Conservation (phyloP, 2,888 invertebrate genomes). For the Coecobrya sp. region DNA sequence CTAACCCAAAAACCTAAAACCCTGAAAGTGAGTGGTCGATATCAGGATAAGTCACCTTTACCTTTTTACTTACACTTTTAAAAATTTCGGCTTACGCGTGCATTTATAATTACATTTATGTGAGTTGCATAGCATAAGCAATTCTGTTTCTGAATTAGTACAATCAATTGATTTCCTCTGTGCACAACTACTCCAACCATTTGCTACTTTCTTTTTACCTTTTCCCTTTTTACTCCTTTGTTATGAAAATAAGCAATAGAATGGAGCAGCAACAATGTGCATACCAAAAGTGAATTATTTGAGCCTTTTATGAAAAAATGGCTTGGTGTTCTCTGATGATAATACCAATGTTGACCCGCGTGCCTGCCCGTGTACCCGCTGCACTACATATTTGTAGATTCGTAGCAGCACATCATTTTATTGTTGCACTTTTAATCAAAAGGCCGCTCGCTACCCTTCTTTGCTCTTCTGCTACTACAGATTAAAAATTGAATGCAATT, state of each 20-base stretch:
- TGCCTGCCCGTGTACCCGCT: not conserved
- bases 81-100: not conserved
- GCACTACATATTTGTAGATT: not conserved
- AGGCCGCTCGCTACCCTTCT: not conserved
- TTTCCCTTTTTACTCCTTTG: too few species aligned
- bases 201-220: too few species aligned
- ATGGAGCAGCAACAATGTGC: too few species aligned
- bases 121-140: too few species aligned
- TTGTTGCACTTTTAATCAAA: constrained; percentile 71
- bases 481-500: constrained; percentile 52
- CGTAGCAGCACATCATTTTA: not conserved
- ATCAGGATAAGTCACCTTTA: not conserved
- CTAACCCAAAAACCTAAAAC: not conserved
- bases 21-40: not conserved
- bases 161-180: too few species aligned
- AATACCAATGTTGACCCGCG: not conserved
- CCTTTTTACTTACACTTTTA: not conserved
- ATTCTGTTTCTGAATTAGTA: too few species aligned
- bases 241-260: too few species aligned
- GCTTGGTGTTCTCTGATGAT: too few species aligned
- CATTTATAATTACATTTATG: too few species aligned
- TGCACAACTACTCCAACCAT: too few species aligned
- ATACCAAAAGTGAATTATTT: too few species aligned
- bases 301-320: too few species aligned
- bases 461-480: not conserved